Evolutionary conservation across 2,797 vertebrate genomes (phyloP), one percentile per base, ranked within the genome.

Genomic region (Furcifer pardalis): DNA sequence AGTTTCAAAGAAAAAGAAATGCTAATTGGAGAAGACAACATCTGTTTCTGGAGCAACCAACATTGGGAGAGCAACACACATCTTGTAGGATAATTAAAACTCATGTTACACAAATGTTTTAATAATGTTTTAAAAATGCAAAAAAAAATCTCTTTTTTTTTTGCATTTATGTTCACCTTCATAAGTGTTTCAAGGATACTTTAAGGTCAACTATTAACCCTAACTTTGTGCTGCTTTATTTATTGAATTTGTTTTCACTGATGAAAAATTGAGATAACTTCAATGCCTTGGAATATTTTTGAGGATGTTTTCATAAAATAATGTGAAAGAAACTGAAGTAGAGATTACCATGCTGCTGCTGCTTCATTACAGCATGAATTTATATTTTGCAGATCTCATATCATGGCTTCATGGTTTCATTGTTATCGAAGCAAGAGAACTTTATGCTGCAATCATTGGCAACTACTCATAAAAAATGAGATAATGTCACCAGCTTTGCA

Each of bases 401-500:
- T 44, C 32, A 37, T 15, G 30, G 73, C 52, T 25, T 49, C 32
- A 40, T 40, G 56, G 19, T 63, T 73, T 84, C 68, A 73, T 1
- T 79, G 32, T 65, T 73, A 65, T 32, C 46, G 0, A 0, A 44
- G 19, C 75, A 62, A n/a, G 19, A 3, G 46, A 56, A 5, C 75
- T 30, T 82, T 83, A n/a, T 37, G 25, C 66, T 15, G 5, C 49
- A 86, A 60, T 73, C 76, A 5, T 40, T 89, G 88, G 71, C 35
- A 62, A 77, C 0, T 84, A 72, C 84, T 88, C 79, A 30, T 62
- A 87, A 91, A 77, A n/a, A 49, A 56, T 71, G 15, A 87, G 25
- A 40, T 87, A 87, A 79, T 83, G 77, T 0, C 1, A 5, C 27
- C 84, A 82, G 27, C 19, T 81, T 88, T 87, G 44, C 52, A 69